These are phyloP conservation scores for Notolabrus celidotus DNA, from an alignment of 2,797 vertebrate species.

Conservation along the genomic window DNA sequence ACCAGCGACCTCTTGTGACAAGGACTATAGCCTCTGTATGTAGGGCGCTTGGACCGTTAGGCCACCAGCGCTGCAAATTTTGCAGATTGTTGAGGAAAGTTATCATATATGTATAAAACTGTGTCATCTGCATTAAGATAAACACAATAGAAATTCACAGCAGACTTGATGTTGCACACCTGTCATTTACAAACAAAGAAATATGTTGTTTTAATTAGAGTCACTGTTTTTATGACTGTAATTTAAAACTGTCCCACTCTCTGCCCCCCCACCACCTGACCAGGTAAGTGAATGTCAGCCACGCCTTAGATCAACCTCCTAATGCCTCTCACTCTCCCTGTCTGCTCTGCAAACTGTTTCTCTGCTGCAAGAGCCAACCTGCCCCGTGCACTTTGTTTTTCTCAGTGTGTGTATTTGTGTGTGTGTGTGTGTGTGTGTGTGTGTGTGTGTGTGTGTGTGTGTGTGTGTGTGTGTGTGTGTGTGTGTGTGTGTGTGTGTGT, in stretches of 20 bases:
- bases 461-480: constrained; percentile 34
- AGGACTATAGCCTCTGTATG: too few relatives aligned
- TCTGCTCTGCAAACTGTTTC: constrained; percentile 92
- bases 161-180: background rate
- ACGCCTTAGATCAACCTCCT: constrained; percentile 97
- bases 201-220: background rate
- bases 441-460: constrained; percentile 25
- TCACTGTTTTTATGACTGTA: constrained; percentile 17
- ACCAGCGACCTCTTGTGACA: too few relatives aligned
- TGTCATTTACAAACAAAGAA: background rate
- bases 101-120: too few relatives aligned
- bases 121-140: too few relatives aligned
- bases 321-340: constrained; percentile 73
- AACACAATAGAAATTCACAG: too few relatives aligned
- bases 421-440: constrained; percentile 35
- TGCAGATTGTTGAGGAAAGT: too few relatives aligned
- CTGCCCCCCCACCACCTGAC: constrained; percentile 84
- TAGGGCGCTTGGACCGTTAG: too few relatives aligned
- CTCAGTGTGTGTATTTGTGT: constrained; percentile 34
- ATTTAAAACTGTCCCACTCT: constrained; percentile 2
- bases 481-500: constrained; percentile 39
- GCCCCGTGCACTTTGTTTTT: constrained; percentile 82
- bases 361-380: constrained; percentile 91
- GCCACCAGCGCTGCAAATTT: too few relatives aligned
- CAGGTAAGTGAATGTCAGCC: constrained; percentile 89